phyloP scores from a whole-genome alignment of 2,113 vertebrate species.

The Caranx ignobilis region DNA sequence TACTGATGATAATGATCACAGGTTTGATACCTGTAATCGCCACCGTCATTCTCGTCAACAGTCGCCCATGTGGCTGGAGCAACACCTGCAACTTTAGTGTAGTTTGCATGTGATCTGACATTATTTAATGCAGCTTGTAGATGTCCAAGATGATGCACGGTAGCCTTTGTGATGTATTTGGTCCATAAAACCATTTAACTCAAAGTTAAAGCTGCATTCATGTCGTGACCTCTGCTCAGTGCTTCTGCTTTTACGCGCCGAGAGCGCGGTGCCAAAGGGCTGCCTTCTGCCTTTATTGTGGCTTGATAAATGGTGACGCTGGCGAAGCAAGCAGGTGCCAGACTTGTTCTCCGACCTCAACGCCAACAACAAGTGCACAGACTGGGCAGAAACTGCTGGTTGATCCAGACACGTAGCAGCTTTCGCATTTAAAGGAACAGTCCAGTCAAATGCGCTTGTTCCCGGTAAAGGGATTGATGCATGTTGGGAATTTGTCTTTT shows the following conservation, averaged over 20 bases:
- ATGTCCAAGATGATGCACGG: neutral
- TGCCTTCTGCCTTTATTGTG: constrained; percentile 47
- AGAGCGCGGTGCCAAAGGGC: constrained; percentile 33
- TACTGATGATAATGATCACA: neutral
- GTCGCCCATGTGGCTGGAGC: neutral
- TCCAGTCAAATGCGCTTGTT: constrained; percentile 2
- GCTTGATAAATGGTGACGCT: constrained; percentile 63
- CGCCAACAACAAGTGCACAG: constrained; percentile 60
- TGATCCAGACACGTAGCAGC: constrained; percentile 46
- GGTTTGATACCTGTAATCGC: too few species aligned
- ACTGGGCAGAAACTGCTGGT: constrained; percentile 38
- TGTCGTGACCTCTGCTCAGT: constrained; percentile 3
- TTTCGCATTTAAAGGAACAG: constrained; percentile 60
- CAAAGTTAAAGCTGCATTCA: neutral
- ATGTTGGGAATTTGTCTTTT: constrained; percentile 36
- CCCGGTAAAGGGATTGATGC: constrained; percentile 20
- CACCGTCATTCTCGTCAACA: constrained; percentile 1
- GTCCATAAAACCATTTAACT: neutral
- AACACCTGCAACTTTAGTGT: constrained; percentile 21
- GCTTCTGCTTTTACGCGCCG: constrained; percentile 45
- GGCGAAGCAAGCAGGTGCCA: constrained; percentile 72
- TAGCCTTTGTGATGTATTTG: neutral
- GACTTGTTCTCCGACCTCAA: constrained; percentile 36
- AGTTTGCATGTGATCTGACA: neutral
- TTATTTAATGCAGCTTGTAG: neutral